Percentiles rank a stretch among this genome's conserved stretches.
Evolutionary conservation across 2,113 vertebrate species (phyloP).

Genomic region (Nerophis ophidion): DNA sequence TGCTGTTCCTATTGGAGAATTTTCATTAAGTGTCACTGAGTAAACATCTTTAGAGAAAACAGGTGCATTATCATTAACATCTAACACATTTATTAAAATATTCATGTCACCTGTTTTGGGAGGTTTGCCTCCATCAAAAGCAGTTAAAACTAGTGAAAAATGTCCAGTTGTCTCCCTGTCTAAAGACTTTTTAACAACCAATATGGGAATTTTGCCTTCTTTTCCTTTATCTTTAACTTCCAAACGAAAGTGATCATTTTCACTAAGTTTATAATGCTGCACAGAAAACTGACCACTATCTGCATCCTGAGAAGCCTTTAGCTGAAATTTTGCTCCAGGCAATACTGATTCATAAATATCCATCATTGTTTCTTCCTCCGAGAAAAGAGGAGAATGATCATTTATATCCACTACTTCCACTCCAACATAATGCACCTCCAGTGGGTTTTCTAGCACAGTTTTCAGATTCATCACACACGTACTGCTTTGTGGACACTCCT

Average conservation of each 20-base stretch:
- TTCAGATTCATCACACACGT: too few species aligned
- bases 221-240: slow-evolving; percentile 51
- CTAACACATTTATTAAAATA: slow-evolving; percentile 42
- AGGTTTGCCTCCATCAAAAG: slow-evolving; percentile 58
- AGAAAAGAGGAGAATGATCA: slow-evolving; percentile 71
- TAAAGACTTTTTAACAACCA: slow-evolving; percentile 50
- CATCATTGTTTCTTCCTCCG: slow-evolving; percentile 36
- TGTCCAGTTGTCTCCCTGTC: slow-evolving; percentile 37
- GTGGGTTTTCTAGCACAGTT: too few species aligned
- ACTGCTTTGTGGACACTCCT: too few species aligned
- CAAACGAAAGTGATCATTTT: slow-evolving; percentile 60
- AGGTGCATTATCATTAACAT: slow-evolving; percentile 57
- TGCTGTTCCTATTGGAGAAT: slow-evolving; percentile 30
- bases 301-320: slow-evolving; percentile 63
- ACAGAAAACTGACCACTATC: slow-evolving; percentile 68
- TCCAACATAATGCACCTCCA: slow-evolving; percentile 75
- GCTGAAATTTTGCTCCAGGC: slow-evolving; percentile 62
- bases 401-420: slow-evolving; percentile 77
- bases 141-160: slow-evolving; percentile 30
- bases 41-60: slow-evolving; percentile 48
- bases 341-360: slow-evolving; percentile 60
- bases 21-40: slow-evolving; percentile 48
- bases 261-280: slow-evolving; percentile 67
- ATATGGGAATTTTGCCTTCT: slow-evolving; percentile 53
- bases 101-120: slow-evolving; percentile 33